Conservation (phyloP, 37 sponge, comb jelly and placozoan genomes). For the Eunapius fragilis region DNA sequence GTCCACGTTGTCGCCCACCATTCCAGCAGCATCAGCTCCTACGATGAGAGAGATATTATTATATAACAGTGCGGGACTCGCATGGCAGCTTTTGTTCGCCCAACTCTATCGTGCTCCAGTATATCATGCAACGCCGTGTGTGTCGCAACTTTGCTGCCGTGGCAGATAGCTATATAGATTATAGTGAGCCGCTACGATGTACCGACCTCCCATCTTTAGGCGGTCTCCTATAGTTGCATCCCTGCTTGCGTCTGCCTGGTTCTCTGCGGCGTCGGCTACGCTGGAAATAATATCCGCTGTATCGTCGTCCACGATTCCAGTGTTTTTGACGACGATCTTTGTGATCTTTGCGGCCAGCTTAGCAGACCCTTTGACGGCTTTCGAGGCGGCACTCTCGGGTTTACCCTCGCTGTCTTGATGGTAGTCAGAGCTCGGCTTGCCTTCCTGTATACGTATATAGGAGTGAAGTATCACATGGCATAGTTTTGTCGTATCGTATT, state of each 20-base stretch:
- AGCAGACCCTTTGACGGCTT: slow-evolving; percentile 29
- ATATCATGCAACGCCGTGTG: background rate
- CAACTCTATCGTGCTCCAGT: too few relatives aligned
- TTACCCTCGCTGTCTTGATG: slow-evolving; percentile 59
- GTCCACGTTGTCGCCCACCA: slow-evolving; percentile 64
- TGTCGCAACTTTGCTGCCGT: background rate
- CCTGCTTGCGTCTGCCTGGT: slow-evolving; percentile 65
- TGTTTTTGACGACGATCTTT: slow-evolving; percentile 22
- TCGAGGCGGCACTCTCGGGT: slow-evolving; percentile 51
- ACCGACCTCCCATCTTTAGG: slow-evolving; percentile 62
- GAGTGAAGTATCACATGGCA: background rate
- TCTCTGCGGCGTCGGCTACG: slow-evolving; percentile 42
- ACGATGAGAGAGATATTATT: too few relatives aligned
- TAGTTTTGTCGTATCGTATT: too few relatives aligned
- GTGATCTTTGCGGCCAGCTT: slow-evolving; percentile 32
- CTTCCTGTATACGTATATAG: slow-evolving; percentile 25
- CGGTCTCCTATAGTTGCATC: slow-evolving; percentile 50
- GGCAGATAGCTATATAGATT: background rate
- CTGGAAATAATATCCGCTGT: slow-evolving; percentile 3
- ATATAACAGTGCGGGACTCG: too few relatives aligned
- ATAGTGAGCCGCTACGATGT: too few relatives aligned
- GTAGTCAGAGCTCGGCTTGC: slow-evolving; percentile 46
- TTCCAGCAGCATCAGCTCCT: slow-evolving; percentile 50
- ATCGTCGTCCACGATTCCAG: slow-evolving; percentile 28
- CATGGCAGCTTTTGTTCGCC: too few relatives aligned